Percentiles rank a stretch among this genome's conserved stretches.
Evolutionary conservation across 2,888 invertebrate species (phyloP).

Genomic region (Celastrina argiolus): DNA sequence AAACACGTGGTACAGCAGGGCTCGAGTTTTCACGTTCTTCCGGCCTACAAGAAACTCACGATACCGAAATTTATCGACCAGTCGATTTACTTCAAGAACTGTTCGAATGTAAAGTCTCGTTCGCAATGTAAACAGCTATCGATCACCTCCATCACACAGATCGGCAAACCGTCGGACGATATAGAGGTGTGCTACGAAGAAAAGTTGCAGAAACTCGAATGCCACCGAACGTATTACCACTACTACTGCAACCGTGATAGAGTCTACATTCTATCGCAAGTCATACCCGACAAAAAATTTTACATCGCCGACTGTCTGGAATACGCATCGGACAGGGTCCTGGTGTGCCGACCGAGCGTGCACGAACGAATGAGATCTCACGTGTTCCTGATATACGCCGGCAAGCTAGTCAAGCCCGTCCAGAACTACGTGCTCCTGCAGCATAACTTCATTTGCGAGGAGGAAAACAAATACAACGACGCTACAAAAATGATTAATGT

Average conservation of each 20-base stretch:
- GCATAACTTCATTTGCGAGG: constrained; percentile 65
- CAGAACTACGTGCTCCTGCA: constrained; percentile 54
- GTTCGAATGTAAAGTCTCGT: too few relatives aligned
- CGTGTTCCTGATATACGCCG: constrained; percentile 52
- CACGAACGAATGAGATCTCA: too few relatives aligned
- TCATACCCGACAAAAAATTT: constrained; percentile 50
- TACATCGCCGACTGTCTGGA: constrained; percentile 64
- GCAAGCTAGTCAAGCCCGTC: constrained; percentile 52
- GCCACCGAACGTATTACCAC: constrained; percentile 46
- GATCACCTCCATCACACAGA: constrained; percentile 51
- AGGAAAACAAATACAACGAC: constrained; percentile 38
- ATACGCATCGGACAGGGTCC: constrained; percentile 49
- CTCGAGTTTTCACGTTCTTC: too few relatives aligned
- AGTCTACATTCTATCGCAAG: constrained; percentile 51
- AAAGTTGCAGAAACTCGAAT: too few relatives aligned
- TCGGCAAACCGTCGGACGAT: constrained; percentile 34
- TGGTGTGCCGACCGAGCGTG: constrained; percentile 48
- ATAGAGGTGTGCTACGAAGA: too few relatives aligned
- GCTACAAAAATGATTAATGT: too few relatives aligned
- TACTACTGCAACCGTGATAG: constrained; percentile 60
- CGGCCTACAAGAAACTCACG: too few relatives aligned
- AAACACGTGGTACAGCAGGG: too few relatives aligned
- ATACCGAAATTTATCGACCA: too few relatives aligned
- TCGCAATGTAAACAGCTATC: too few relatives aligned
- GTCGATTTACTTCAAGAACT: too few relatives aligned